Evolutionary conservation across 1,140 invertebrate species (phyloP), one percentile per base, ranked within the genome.

Genomic region (Diorhabda sublineata): DNA sequence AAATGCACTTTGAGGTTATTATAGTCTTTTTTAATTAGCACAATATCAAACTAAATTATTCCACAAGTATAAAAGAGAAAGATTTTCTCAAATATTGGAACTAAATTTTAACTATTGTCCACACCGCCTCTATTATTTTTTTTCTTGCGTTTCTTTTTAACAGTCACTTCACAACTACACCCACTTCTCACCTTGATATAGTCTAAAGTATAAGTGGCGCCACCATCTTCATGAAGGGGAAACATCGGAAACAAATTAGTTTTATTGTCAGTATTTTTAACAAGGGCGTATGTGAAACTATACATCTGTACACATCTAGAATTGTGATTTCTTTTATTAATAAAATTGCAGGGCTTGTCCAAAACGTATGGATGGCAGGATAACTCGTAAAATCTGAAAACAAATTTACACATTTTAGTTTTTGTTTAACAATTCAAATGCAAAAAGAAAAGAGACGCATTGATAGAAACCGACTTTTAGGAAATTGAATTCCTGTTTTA

Each of bases 241-340:
- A 85, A 81, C 56, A 80, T 81, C 9, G 85, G 83, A 26, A 82
- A 78, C 64, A 84, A 81, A 52, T 83, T 80, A 74, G 77, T 78
- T 58, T 81, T 77, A 67, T 79, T 78, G 3, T 69, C 69, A 9
- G 74, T 77, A 71, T 86, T 83, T 72, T 85, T 84, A 42, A 94
- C 89, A 66, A 95, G 85, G 8, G 93, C 93, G 81, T 95, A 96
- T 1, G 90, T 88, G 77, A 90, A 95, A n/a, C 90, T 91, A 81
- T 90, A 92, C 79, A 90, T 89, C 80, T 95, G 93, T 6, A 91
- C 88, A 82, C 93, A 96, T 74, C 85, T 83, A 3, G 92, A 93
- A 62, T 87, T 85, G 71, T 87, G 87, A 76, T 85, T 85, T 42
- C 91, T 82, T 65, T 87, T 85, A 79, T 93, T 89, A 69, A 94